Conservation (phyloP, 2,113 vertebrate genomes). For the Paedocypris sp. region DNA sequence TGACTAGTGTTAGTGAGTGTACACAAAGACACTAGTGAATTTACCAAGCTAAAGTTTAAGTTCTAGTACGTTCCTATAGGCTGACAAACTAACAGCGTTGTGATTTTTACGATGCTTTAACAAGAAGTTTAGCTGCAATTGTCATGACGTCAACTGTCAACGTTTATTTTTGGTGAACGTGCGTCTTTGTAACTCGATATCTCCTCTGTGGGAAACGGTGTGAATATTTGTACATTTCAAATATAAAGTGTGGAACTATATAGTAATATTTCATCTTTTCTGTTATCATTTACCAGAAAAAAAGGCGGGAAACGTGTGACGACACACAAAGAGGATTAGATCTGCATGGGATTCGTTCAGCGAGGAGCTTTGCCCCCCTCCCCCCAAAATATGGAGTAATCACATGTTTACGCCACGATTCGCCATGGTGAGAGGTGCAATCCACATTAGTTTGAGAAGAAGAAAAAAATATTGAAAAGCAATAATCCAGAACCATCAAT, state of each 20-base stretch:
- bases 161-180: conserved; percentile 34
- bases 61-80: not conserved
- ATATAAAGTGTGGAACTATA: conserved; percentile 36
- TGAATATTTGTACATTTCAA: conserved; percentile 17
- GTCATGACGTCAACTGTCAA: not conserved
- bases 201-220: conserved; percentile 15
- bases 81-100: too few species aligned
- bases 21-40: too few species aligned
- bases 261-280: conserved; percentile 62
- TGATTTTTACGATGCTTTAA: not conserved
- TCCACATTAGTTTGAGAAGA: conserved; percentile 52
- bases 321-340: conserved; percentile 67
- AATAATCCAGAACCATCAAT: conserved; percentile 56
- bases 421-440: conserved; percentile 57
- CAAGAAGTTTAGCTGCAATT: not conserved
- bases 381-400: conserved; percentile 53
- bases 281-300: conserved; percentile 71
- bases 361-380: conserved; percentile 56
- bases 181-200: conserved; percentile 32
- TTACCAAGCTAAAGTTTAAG: too few species aligned
- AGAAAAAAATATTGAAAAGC: conserved; percentile 59
- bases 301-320: conserved; percentile 70
- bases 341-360: conserved; percentile 66
- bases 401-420: conserved; percentile 51
- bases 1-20: too few species aligned